Evolutionary conservation across 2,113 vertebrate species (phyloP).

Genomic region (Channa argus): DNA sequence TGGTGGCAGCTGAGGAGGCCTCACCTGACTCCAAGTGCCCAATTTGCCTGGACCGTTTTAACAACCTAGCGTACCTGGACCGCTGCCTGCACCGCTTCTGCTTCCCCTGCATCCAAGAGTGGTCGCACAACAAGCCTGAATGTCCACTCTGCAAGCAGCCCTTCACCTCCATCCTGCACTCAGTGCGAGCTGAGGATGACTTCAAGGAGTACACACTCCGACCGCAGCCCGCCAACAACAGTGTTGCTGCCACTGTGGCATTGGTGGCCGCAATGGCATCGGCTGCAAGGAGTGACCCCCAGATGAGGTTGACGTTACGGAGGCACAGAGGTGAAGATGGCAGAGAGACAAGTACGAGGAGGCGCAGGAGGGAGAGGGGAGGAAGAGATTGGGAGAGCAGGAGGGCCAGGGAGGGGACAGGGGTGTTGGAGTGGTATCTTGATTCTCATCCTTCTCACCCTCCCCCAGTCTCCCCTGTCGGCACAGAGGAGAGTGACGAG

Average conservation of each 20-base stretch:
- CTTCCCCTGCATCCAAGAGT: slow-evolving; percentile 93
- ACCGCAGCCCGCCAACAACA: slow-evolving; percentile 79
- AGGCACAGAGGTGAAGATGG: slow-evolving; percentile 38
- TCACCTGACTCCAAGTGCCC: slow-evolving; percentile 95
- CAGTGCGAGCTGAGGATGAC: slow-evolving; percentile 88
- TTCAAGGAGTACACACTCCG: slow-evolving; percentile 89
- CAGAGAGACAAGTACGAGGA: neutral
- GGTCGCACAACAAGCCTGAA: slow-evolving; percentile 94
- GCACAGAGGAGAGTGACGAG: slow-evolving; percentile 27
- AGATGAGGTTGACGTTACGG: slow-evolving; percentile 69
- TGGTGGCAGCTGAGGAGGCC: slow-evolving; percentile 77
- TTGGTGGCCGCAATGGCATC: slow-evolving; percentile 73
- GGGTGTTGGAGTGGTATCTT: slow-evolving; percentile 64
- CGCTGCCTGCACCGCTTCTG: slow-evolving; percentile 93
- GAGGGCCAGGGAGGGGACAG: neutral
- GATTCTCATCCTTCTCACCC: slow-evolving; percentile 32
- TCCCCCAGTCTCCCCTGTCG: neutral
- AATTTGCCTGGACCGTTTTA: slow-evolving; percentile 92
- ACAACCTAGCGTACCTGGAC: slow-evolving; percentile 90
- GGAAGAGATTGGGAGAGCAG: neutral
- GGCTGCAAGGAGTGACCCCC: slow-evolving; percentile 49
- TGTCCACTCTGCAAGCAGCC: slow-evolving; percentile 95
- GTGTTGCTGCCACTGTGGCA: slow-evolving; percentile 83
- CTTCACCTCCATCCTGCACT: slow-evolving; percentile 91
- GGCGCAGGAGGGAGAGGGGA: slow-evolving; percentile 34